phyloP scores from a whole-genome alignment of 1,140 invertebrate genomes.

The Cataglyphis hispanica region DNA sequence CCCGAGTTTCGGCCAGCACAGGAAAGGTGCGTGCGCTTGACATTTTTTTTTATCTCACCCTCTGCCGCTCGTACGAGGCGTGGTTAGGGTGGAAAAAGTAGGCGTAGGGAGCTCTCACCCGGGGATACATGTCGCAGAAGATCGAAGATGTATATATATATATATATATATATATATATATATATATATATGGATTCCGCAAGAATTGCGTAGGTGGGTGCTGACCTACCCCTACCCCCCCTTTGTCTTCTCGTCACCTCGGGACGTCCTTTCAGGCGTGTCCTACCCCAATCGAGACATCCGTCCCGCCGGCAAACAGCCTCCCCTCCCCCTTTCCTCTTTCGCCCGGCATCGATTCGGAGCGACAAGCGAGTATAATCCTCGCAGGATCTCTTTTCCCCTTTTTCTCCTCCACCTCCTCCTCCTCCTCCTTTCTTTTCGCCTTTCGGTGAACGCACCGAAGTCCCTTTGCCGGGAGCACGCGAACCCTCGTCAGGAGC shows the following conservation, averaged over 20 bases:
- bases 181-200: conserved; percentile 77
- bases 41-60: conserved; percentile 26
- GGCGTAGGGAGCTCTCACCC: conserved; percentile 50
- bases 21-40: not conserved
- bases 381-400: conserved; percentile 14
- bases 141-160: conserved; percentile 74
- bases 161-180: too few species aligned
- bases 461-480: conserved; percentile 38
- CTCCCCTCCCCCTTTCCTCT: conserved; percentile 5
- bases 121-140: conserved; percentile 46
- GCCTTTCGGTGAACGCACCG: not conserved
- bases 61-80: not conserved
- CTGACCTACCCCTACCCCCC: conserved; percentile 83
- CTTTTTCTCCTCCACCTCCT: not conserved
- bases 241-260: conserved; percentile 77
- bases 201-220: conserved; percentile 79
- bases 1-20: not conserved
- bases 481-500: conserved; percentile 71
- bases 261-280: conserved; percentile 78
- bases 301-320: conserved; percentile 74
- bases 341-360: not conserved
- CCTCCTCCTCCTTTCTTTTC: not conserved
- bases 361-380: conserved; percentile 4
- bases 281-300: conserved; percentile 83
- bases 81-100: conserved; percentile 46